A percentile compares a stretch with the other conserved stretches of the same genome.
These are phyloP conservation scores for Ellobius talpinus DNA, from an alignment of 2,113 vertebrate genomes.

Conservation along the genomic window DNA sequence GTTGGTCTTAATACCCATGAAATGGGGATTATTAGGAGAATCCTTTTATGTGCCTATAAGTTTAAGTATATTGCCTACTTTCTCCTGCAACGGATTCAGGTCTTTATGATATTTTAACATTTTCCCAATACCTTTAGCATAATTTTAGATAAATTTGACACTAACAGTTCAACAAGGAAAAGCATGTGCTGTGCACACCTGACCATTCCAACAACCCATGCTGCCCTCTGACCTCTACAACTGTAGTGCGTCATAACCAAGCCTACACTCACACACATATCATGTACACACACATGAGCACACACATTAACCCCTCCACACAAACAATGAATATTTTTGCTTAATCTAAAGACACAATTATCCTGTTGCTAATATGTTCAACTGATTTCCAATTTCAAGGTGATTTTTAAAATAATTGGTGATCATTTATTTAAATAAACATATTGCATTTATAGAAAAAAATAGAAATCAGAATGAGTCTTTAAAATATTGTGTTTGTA, in stretches of 20 bases:
- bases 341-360: background rate
- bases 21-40: background rate
- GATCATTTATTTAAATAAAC: background rate
- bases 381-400: background rate
- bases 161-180: background rate
- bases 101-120: background rate
- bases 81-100: background rate
- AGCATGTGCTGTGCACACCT: background rate
- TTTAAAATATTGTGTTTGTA: background rate
- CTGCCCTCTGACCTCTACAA: background rate
- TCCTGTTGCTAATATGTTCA: background rate
- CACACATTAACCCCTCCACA: background rate
- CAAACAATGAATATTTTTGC: background rate
- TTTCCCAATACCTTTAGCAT: background rate
- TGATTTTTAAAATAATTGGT: background rate
- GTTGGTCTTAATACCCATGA: background rate
- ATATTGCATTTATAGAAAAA: background rate
- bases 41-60: background rate
- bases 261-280: background rate
- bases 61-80: background rate
- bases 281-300: background rate
- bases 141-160: slow-evolving; percentile 4
- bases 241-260: background rate
- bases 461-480: background rate
- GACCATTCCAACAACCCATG: background rate